These are phyloP conservation scores for Spodoptera littoralis DNA, from an alignment of 2,888 invertebrate genomes.

Conservation along the genomic window DNA sequence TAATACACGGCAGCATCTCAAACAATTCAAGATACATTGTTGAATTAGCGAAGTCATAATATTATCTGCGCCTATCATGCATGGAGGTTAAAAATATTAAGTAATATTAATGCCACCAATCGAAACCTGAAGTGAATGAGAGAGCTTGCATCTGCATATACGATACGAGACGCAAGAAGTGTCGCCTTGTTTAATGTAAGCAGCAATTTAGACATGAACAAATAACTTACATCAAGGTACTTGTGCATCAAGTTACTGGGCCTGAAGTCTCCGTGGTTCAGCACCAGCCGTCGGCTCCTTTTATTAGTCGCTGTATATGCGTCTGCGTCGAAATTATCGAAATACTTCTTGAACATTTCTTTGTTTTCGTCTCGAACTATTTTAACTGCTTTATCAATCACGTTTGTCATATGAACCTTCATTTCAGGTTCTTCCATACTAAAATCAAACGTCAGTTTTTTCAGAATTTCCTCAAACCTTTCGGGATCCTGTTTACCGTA, in stretches of 20 bases:
- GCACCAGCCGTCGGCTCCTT: constrained; percentile 52
- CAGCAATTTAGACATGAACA: no score
- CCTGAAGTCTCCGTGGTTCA: constrained; percentile 72
- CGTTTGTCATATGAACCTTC: constrained; percentile 16
- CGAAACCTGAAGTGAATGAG: no score
- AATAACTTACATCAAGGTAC: constrained; percentile 45
- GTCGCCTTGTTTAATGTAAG: no score
- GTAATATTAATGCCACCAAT: no score
- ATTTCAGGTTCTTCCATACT: constrained; percentile 9
- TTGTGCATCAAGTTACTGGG: constrained; percentile 66
- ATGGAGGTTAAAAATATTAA: no score
- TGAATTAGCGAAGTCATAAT: no score
- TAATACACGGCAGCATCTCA: no score
- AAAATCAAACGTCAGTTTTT: constrained; percentile 46
- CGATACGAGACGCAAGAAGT: no score
- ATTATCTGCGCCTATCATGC: no score
- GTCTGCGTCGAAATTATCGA: constrained; percentile 25
- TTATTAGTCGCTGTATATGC: constrained; percentile 45
- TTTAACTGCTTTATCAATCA: constrained; percentile 41
- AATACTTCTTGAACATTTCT: constrained; percentile 55
- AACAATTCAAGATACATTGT: no score
- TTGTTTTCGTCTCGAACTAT: constrained; percentile 59
- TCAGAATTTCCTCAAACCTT: constrained; percentile 59
- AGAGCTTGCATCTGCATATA: no score
- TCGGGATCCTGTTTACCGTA: constrained; percentile 65